A percentile compares a stretch with the other conserved stretches of the same genome.
These are phyloP conservation scores for Peromyscus leucopus DNA, from an alignment of 2,113 vertebrate genomes.

Conservation along the genomic window DNA sequence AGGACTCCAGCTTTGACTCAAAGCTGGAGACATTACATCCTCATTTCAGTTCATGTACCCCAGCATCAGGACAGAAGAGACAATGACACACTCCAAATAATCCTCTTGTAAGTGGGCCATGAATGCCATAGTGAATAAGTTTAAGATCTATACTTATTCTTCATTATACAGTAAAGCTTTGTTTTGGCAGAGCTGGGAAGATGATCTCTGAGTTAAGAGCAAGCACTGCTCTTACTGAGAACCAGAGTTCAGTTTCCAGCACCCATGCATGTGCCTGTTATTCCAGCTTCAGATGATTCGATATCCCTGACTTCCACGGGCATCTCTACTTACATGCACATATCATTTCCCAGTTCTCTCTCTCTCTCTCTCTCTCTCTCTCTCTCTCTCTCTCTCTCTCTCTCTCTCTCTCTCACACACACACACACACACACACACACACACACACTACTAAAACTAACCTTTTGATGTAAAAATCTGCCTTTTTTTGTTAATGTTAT, in stretches of 20 bases:
- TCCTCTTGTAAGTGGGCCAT: not conserved
- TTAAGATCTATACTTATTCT: not conserved
- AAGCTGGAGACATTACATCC: not conserved
- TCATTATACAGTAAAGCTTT: not conserved
- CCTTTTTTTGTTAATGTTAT: not conserved
- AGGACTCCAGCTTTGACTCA: not conserved
- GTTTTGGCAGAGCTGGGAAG: not conserved
- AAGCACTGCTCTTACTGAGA: not conserved
- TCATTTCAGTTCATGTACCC: not conserved
- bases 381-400: no score
- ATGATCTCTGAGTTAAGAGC: not conserved
- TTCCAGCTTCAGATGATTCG: not conserved
- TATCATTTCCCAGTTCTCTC: not conserved
- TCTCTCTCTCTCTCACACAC: no score
- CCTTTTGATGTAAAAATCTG: not conserved
- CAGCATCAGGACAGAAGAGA: not conserved
- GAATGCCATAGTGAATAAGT: not conserved
- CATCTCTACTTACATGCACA: not conserved
- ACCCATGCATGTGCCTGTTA: not conserved
- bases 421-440: not conserved
- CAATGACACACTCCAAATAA: not conserved
- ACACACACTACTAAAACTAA: not conserved
- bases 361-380: no score
- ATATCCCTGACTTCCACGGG: not conserved
- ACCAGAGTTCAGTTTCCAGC: not conserved